Percentiles rank a stretch among this genome's conserved stretches.
These are phyloP conservation scores for Lasioglossum lativentre DNA, from an alignment of 2,888 invertebrate species.

Conservation along the genomic window DNA sequence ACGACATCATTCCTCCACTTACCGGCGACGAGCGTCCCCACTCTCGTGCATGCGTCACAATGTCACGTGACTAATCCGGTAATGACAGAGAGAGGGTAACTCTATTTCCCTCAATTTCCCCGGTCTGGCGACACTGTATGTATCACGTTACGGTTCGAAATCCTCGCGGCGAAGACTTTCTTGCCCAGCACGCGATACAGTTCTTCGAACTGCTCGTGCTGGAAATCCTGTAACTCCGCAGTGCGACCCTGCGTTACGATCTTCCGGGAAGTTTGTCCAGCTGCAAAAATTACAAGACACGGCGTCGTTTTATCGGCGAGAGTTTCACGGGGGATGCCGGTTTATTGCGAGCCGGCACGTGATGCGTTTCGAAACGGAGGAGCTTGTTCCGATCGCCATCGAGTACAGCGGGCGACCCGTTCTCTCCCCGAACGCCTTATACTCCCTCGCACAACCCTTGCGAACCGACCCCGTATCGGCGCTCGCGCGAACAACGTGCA, in stretches of 20 bases:
- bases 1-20: no score
- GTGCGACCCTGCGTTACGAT: neutral
- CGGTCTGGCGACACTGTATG: no score
- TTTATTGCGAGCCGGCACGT: neutral
- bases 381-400: neutral
- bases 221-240: slow-evolving; percentile 17
- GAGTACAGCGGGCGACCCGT: neutral
- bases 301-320: neutral
- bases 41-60: no score
- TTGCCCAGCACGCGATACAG: neutral
- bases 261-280: neutral
- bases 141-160: slow-evolving; percentile 2
- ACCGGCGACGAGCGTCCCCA: no score
- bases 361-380: slow-evolving; percentile 2
- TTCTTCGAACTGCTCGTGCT: neutral
- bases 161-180: slow-evolving; percentile 6
- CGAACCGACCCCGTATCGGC: neutral
- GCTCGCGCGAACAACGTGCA: neutral
- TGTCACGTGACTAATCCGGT: no score
- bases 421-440: neutral
- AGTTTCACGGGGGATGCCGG: neutral
- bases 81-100: no score
- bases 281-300: slow-evolving; percentile 2
- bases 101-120: no score
- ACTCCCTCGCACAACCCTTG: neutral